Evolutionary conservation across 2,888 invertebrate genomes (phyloP).

Genomic region (Chaetogeoica ovagalla): DNA sequence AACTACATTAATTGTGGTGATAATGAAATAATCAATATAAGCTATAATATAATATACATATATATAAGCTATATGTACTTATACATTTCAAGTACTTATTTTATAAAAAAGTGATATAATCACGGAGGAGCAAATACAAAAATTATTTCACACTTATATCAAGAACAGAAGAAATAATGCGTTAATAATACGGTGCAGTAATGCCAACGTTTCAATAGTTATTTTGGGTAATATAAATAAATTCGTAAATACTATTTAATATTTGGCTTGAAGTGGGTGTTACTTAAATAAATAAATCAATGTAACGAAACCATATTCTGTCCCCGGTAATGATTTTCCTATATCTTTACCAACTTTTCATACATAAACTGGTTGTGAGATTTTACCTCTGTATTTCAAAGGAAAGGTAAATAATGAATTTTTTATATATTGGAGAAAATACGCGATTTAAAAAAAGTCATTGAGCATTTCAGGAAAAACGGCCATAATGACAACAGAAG

Average conservation of each 20-base stretch:
- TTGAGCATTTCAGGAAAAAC: conserved; percentile 7
- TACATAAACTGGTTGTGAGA: not conserved
- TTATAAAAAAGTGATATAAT: too few species aligned
- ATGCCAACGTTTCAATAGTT: too few species aligned
- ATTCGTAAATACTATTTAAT: not conserved
- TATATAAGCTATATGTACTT: too few species aligned
- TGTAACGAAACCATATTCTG: not conserved
- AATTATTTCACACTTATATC: too few species aligned
- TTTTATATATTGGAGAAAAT: not conserved
- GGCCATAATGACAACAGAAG: not conserved
- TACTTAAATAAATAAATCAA: conserved; percentile 2
- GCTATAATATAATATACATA: too few species aligned
- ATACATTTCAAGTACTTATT: too few species aligned
- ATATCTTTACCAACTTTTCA: not conserved
- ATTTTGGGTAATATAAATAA: too few species aligned
- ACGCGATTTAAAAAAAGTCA: not conserved
- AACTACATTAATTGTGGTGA: too few species aligned
- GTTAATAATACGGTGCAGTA: too few species aligned
- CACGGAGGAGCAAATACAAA: too few species aligned
- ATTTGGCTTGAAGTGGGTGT: conserved; percentile 19
- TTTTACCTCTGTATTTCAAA: conserved; percentile 1
- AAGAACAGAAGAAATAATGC: too few species aligned
- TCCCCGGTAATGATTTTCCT: not conserved
- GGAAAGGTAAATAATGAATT: not conserved
- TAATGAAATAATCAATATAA: too few species aligned